phyloP scores from a whole-genome alignment of 1,140 invertebrate species.

The Nasonia vitripennis region DNA sequence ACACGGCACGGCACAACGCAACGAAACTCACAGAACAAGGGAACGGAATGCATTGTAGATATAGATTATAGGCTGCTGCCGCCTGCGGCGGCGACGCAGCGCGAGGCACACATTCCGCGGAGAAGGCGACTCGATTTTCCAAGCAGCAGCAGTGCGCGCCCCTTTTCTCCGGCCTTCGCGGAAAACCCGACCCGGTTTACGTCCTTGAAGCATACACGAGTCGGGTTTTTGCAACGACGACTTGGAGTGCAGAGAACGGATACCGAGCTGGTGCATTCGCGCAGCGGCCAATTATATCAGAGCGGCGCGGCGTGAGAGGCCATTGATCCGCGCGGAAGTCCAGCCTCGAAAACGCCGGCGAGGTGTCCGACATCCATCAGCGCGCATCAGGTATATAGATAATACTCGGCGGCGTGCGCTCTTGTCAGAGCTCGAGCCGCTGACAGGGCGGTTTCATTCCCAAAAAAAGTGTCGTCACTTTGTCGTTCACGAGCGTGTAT shows the following conservation, averaged over 20 bases:
- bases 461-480: too few species aligned
- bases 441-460: too few species aligned
- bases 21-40: too few species aligned
- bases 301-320: constrained; percentile 14
- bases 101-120: background rate
- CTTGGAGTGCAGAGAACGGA: background rate
- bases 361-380: background rate
- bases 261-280: background rate
- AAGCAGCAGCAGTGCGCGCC: background rate
- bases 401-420: background rate
- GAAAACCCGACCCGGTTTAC: background rate
- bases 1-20: too few species aligned
- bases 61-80: too few species aligned
- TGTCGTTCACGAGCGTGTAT: too few species aligned
- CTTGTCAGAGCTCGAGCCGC: too few species aligned
- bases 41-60: too few species aligned
- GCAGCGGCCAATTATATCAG: background rate
- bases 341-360: background rate
- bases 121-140: constrained; percentile 5
- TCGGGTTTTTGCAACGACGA: background rate
- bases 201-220: background rate
- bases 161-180: background rate
- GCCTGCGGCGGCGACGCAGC: background rate
- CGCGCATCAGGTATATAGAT: background rate
- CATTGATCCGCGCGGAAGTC: constrained; percentile 32